These are phyloP conservation scores for Euwallacea similis DNA, from an alignment of 1,140 invertebrate genomes.

Conservation along the genomic window DNA sequence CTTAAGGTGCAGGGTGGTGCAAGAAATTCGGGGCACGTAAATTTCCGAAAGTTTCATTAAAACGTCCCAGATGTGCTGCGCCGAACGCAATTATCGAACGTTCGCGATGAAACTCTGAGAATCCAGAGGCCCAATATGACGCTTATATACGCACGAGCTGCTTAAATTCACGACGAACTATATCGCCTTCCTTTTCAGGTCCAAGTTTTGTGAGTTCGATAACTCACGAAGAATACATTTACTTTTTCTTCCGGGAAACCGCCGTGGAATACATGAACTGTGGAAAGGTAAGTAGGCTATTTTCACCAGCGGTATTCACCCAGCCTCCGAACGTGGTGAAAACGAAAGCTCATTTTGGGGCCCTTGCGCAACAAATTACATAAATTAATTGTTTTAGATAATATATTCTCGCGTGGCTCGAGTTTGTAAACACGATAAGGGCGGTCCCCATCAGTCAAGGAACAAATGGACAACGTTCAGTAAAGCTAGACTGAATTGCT, in stretches of 20 bases:
- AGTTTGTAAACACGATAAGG: slow-evolving; percentile 94
- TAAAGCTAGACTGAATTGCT: slow-evolving; percentile 94
- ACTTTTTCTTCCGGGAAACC: slow-evolving; percentile 96
- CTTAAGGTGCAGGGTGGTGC: too few species aligned
- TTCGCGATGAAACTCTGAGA: too few species aligned
- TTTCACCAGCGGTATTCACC: too few species aligned
- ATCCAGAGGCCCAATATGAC: too few species aligned
- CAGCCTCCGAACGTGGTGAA: too few species aligned
- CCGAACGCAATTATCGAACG: too few species aligned
- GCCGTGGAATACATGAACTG: slow-evolving; percentile 96
- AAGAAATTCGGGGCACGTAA: too few species aligned
- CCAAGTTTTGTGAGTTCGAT: slow-evolving; percentile 94
- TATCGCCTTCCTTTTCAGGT: slow-evolving; percentile 59
- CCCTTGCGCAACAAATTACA: slow-evolving; percentile 3
- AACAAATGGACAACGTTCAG: slow-evolving; percentile 93
- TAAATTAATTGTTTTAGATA: slow-evolving; percentile 28
- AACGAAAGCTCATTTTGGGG: not conserved
- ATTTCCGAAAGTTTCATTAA: too few species aligned
- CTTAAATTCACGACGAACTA: too few species aligned
- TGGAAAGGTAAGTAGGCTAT: slow-evolving; percentile 70
- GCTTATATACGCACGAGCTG: too few species aligned
- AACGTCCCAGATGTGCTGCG: too few species aligned
- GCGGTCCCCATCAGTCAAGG: slow-evolving; percentile 80
- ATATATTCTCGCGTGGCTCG: slow-evolving; percentile 94
- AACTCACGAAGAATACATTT: slow-evolving; percentile 88